Evolutionary conservation across 2,113 vertebrate species (phyloP), one percentile per base, ranked within the genome.

Genomic region (Passerina amoena): DNA sequence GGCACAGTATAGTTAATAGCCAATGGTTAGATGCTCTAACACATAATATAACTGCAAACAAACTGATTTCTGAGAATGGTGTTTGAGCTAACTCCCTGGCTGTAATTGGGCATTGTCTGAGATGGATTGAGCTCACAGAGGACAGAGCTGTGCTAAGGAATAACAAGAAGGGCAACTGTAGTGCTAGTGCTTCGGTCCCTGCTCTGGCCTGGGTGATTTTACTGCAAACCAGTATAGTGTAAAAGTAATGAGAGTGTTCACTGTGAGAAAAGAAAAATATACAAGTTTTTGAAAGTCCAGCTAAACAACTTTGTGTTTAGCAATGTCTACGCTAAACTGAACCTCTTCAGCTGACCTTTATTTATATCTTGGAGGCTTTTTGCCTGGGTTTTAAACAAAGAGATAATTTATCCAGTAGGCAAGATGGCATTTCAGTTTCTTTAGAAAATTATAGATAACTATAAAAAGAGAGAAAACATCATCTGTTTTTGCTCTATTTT

Each of bases 341-440:
- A 88, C 35, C 14, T 63, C 85, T 92, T 82, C 63, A 72, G 6
- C 14, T 80, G 86, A 93, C 92, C 81, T 95, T 96, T 95, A 83
- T 91, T 96, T 96, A 59, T 97, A 84, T 88, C 72, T 87, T 69
- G 42, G 54, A 80, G 44, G 50, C 20, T 91, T 93, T 94, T 86
- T 3, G 1, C 77, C 56, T 81, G 33, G 50, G 61, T 86, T 93
- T 96, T 95, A 92, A 96, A 76, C 64, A 82, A 82, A 91, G 89
- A 90, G 24, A 90, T 92, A 95, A 96, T 96, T 96, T 96, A 94
- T 96, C 95, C 69, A 82, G 70, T 59, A 96, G 50, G 71, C 85
- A 95, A 94, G 94, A 91, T 97, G 96, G 86, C 95, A 96, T 97
- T 97, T 96, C 80, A 86, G 79, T 91, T 96, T 93, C 84, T 84